Evolutionary conservation across 1,140 invertebrate genomes (phyloP), one percentile per base, ranked within the genome.

Genomic region (Scylla paramamosain): DNA sequence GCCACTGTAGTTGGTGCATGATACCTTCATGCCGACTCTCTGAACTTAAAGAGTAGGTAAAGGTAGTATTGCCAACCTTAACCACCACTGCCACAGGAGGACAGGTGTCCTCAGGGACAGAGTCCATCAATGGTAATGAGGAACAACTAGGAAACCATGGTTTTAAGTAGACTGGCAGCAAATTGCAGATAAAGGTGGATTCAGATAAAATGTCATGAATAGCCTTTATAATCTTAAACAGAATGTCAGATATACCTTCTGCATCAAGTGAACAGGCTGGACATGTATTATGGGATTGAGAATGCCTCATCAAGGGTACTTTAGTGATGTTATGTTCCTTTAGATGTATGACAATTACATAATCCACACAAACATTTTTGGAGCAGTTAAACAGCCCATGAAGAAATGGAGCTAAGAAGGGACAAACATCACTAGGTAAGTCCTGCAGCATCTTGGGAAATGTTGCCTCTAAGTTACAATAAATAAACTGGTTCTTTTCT

Each of bases 391-490:
- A 95, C 25, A 95, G 28, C 0, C 67, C 48, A 8, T 92, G 91
- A 28, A 95, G 39, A 25, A 86, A 25, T 82, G 83, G 91, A 31
- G 94, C 83, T n/a, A 95, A 89, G 59, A 92, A 95, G 14, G 45
- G 83, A 77, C 94, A 92, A 16, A 95, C 83, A 29, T 31, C 84
- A n/a, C 52, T 7, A 16, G 91, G 59, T 20, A 92, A 20, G 77
- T 92, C n/a, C 31, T 93, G 14, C 31, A 95, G 48, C 48, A 29
- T 39, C 12, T 90, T 46, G 4, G 93, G 93, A 29, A 94, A 91
- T 39, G 87, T 52, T n/a, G 45, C 48, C 82, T 95, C 45, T 20
- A 94, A 84, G 46, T 95, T 86, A 82, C 94, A 95, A 29, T 93
- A 82, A 45, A 94, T n/a, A 28, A 52, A 84, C 25, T 77, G 46